Conservation (phyloP, 2,113 vertebrate genomes). For the Salminus brasiliensis region DNA sequence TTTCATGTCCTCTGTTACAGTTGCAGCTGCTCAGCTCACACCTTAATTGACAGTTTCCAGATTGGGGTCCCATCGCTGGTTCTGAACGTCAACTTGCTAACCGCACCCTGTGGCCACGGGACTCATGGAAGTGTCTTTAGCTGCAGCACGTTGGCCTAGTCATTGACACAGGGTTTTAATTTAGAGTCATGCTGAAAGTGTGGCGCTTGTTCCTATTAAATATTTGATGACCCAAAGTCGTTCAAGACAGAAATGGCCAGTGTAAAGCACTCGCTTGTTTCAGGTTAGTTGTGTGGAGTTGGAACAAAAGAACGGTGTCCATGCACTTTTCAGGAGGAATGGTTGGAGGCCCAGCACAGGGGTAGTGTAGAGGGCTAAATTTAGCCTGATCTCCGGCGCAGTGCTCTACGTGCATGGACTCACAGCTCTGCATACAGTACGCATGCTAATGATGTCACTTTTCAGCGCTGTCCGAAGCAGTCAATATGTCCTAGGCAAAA, state of each 20-base stretch:
- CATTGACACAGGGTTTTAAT: slow-evolving; percentile 13
- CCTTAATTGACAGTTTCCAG: slow-evolving; percentile 59
- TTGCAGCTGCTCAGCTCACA: slow-evolving; percentile 58
- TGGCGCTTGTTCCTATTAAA: slow-evolving; percentile 2
- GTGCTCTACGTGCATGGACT: slow-evolving; percentile 58
- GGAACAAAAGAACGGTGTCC: slow-evolving; percentile 24
- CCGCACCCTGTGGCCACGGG: slow-evolving; percentile 3
- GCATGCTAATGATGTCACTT: slow-evolving; percentile 40
- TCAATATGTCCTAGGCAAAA: slow-evolving; percentile 65
- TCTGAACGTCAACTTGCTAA: background rate
- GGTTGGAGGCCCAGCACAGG: slow-evolving; percentile 29
- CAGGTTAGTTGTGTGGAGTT: slow-evolving; percentile 7
- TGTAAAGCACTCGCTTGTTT: slow-evolving; percentile 24
- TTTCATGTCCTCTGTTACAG: slow-evolving; percentile 75
- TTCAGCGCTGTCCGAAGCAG: slow-evolving; percentile 58
- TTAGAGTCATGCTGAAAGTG: slow-evolving; percentile 14
- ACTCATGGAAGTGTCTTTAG: background rate
- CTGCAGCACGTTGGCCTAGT: background rate
- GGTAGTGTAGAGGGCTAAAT: slow-evolving; percentile 52
- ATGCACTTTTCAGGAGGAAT: background rate
- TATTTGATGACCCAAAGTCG: slow-evolving; percentile 21
- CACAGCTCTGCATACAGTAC: slow-evolving; percentile 35
- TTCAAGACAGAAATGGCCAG: background rate
- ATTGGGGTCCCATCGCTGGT: slow-evolving; percentile 45
- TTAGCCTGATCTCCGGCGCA: slow-evolving; percentile 60